Evolutionary conservation across 2,113 vertebrate species (phyloP).

Genomic region (Engystomops pustulosus): DNA sequence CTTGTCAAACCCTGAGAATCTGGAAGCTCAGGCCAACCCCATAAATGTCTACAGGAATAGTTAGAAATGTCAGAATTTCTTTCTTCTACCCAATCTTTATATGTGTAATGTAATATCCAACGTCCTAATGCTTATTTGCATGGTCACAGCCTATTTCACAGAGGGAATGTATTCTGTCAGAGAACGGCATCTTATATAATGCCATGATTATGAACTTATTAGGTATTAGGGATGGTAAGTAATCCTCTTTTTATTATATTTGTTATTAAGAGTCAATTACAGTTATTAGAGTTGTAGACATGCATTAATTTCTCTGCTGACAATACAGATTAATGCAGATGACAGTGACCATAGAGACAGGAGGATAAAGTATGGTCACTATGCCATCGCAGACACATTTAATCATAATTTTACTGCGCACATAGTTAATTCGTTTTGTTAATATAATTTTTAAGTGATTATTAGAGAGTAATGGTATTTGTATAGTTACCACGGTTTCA

Average conservation of each 20-base stretch:
- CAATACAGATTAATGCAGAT: not conserved
- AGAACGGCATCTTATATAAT: not conserved
- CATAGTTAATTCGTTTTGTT: no score
- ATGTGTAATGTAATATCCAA: not conserved
- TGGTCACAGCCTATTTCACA: not conserved
- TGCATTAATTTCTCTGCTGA: not conserved
- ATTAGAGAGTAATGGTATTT: no score
- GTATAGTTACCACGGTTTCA: no score
- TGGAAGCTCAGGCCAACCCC: not conserved
- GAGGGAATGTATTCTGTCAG: not conserved
- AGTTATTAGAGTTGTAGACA: not conserved
- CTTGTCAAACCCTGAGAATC: not conserved
- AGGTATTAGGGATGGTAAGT: not conserved
- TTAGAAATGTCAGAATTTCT: not conserved
- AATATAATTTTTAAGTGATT: no score
- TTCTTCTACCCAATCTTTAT: not conserved
- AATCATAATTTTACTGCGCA: not conserved
- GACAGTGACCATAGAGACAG: not conserved
- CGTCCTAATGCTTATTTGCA: not conserved
- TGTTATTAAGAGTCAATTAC: slow-evolving; percentile 8
- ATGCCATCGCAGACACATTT: not conserved
- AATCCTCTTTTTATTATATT: slow-evolving; percentile 38
- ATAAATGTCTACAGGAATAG: not conserved
- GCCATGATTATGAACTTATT: not conserved
- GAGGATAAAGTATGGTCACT: not conserved